These are phyloP conservation scores for Clinocottus analis DNA, from an alignment of 2,113 vertebrate genomes.

Conservation along the genomic window DNA sequence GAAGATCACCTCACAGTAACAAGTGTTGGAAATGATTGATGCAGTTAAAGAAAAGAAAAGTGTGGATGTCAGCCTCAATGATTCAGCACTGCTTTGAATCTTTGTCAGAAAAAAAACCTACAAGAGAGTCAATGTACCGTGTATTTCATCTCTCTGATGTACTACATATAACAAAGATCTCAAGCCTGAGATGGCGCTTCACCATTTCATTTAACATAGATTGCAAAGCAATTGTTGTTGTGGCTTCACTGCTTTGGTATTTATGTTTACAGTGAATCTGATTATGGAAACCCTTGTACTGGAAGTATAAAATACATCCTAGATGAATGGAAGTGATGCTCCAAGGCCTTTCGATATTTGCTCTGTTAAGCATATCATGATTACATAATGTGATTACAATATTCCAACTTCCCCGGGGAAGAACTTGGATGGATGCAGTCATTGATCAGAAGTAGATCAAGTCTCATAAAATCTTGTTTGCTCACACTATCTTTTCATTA, in stretches of 20 bases:
- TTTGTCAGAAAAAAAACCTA: slow-evolving; percentile 35
- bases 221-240: neutral
- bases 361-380: slow-evolving; percentile 67
- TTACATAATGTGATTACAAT: slow-evolving; percentile 76
- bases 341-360: slow-evolving; percentile 71
- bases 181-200: neutral
- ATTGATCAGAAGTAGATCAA: slow-evolving; percentile 63
- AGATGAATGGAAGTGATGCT: slow-evolving; percentile 57
- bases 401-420: slow-evolving; percentile 43
- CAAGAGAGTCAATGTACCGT: slow-evolving; percentile 15
- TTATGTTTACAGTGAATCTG: slow-evolving; percentile 63
- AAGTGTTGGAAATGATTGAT: slow-evolving; percentile 20
- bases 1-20: slow-evolving; percentile 27
- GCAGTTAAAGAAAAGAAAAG: slow-evolving; percentile 29
- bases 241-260: slow-evolving; percentile 27
- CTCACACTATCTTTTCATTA: slow-evolving; percentile 44
- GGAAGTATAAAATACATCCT: slow-evolving; percentile 49
- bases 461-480: slow-evolving; percentile 44
- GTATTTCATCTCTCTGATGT: slow-evolving; percentile 10
- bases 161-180: too few species aligned
- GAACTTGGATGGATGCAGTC: slow-evolving; percentile 50
- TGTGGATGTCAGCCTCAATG: slow-evolving; percentile 52
- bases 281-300: slow-evolving; percentile 41
- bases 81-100: slow-evolving; percentile 49
- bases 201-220: neutral